Evolutionary conservation across 2,797 vertebrate species (phyloP).

Genomic region (Pygocentrus nattereri): DNA sequence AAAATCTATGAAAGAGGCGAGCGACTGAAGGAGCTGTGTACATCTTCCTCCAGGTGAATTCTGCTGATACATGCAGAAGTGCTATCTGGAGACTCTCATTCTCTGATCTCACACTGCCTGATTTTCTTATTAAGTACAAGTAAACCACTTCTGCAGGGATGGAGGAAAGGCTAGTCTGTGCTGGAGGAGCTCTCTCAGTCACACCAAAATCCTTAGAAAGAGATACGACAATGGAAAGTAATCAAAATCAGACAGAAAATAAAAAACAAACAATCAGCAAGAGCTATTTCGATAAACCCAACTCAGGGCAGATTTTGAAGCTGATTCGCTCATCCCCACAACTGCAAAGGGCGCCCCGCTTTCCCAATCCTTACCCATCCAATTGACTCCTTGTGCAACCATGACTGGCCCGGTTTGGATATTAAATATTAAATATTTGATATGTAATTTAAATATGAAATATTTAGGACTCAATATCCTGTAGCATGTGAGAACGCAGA

Average conservation of each 20-base stretch:
- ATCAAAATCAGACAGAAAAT: background rate
- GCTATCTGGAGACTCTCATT: background rate
- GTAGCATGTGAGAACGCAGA: too few species aligned
- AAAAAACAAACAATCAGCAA: background rate
- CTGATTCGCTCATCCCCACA: too few species aligned
- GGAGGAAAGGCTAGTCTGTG: background rate
- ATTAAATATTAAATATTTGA: too few species aligned
- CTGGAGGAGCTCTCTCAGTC: background rate
- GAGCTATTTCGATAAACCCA: background rate
- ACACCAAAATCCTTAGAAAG: slow-evolving; percentile 9
- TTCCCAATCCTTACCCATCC: too few species aligned
- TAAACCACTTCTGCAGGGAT: background rate
- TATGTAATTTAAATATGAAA: too few species aligned
- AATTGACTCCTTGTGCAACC: too few species aligned
- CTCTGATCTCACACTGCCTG: slow-evolving; percentile 17
- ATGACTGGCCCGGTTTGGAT: too few species aligned
- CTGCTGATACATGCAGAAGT: slow-evolving; percentile 10
- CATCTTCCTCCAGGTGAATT: slow-evolving; percentile 13
- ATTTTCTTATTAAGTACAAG: slow-evolving; percentile 24
- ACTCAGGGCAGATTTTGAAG: background rate
- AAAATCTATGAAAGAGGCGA: slow-evolving; percentile 10
- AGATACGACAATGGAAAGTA: background rate
- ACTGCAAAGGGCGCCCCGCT: too few species aligned
- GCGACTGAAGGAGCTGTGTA: background rate
- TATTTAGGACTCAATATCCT: too few species aligned